Conservation (phyloP, 2,113 vertebrate species). For the Pithys albifrons region DNA sequence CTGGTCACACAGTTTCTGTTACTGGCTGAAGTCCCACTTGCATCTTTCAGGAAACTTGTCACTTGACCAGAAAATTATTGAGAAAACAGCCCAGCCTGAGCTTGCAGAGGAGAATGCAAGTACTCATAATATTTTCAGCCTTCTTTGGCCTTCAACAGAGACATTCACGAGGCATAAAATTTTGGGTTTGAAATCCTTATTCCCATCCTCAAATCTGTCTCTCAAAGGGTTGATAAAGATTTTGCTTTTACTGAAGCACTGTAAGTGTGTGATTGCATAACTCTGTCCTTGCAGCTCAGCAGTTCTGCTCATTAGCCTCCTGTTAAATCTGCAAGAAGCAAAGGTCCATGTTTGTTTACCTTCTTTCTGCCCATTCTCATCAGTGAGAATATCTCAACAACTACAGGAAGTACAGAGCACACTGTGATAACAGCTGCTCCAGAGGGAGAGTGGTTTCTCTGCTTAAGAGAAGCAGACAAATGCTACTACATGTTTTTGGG, state of each 20-base stretch:
- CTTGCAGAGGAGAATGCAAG: neutral
- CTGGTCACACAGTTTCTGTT: neutral
- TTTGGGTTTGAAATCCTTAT: neutral
- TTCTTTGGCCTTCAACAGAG: neutral
- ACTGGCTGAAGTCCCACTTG: neutral
- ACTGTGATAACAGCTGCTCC: neutral
- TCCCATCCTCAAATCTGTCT: neutral
- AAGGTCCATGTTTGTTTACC: slow-evolving; percentile 1
- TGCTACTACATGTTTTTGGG: neutral
- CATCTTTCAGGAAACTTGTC: slow-evolving; percentile 23
- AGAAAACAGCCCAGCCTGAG: neutral
- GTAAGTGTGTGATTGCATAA: neutral
- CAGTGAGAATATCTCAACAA: neutral
- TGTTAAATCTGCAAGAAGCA: neutral
- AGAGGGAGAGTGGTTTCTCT: neutral
- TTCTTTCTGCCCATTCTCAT: neutral
- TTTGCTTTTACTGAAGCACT: neutral
- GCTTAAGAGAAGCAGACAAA: neutral
- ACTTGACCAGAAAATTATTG: slow-evolving; percentile 11
- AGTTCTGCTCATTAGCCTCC: neutral
- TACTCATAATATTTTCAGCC: neutral
- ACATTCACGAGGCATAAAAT: neutral
- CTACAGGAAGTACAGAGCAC: neutral
- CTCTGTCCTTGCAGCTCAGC: neutral
- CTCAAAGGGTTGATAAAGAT: neutral